Percentiles rank a stretch among this genome's conserved stretches.
Evolutionary conservation across 2,113 vertebrate genomes (phyloP).

Genomic region (Albula goreensis): DNA sequence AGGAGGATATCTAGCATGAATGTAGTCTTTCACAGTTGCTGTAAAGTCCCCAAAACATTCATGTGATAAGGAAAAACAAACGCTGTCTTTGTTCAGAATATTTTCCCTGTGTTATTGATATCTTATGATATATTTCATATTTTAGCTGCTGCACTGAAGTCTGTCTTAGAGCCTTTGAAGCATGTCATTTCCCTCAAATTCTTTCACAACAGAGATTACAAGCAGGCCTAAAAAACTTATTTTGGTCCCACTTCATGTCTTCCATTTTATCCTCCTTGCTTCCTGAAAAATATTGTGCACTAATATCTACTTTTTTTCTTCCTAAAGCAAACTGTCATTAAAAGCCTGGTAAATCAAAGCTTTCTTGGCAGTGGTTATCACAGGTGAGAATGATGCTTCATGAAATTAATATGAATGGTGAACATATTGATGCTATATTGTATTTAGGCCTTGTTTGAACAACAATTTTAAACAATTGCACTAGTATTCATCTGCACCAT

Average conservation of each 20-base stretch:
- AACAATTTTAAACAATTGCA: no score
- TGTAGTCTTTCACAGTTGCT: neutral
- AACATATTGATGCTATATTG: neutral
- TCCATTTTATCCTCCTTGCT: no score
- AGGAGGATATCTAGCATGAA: no score
- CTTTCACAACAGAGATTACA: no score
- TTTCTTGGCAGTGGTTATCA: constrained; percentile 93
- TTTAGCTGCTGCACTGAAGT: neutral
- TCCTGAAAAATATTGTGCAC: neutral
- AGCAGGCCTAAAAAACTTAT: no score
- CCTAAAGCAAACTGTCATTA: constrained; percentile 92
- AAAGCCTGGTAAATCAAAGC: constrained; percentile 79
- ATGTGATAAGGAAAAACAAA: neutral
- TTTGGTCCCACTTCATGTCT: no score
- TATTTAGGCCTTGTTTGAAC: neutral
- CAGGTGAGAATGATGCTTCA: constrained; percentile 70
- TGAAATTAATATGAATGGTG: neutral
- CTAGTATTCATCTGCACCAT: no score
- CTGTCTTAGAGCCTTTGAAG: neutral
- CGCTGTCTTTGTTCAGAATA: neutral
- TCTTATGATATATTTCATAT: neutral
- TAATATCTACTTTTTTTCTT: constrained; percentile 38
- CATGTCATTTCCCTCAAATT: neutral
- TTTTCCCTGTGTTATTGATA: neutral
- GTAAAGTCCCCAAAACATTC: neutral